Base-by-base conservation (phyloP, 2,888 invertebrate species). In the Ganaspis brasiliensis region DNA sequence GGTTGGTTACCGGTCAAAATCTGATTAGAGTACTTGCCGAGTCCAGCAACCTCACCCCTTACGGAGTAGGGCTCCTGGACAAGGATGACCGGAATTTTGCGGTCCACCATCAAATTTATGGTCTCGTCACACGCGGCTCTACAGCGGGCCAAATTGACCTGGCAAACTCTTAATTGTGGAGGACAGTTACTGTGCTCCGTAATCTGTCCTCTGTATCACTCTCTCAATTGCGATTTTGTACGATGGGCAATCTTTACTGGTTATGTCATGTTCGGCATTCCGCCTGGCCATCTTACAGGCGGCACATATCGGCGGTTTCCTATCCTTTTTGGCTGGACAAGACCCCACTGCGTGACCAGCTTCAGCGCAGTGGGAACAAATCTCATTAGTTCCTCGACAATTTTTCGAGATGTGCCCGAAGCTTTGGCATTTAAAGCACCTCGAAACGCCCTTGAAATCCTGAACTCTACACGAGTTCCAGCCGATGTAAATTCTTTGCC, bases 371-470 rank as follows among this genome's bases (percentile, higher is more conserved):
- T 81, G 78, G 0, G 74, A 57, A 67, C 82, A 83, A 0, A 45
- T 59, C 8, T 1, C 6, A 3, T 59, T 74, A 8, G 70, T 75
- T 19, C 45, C 63, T 57, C 16, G 78, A 16, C 80, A 79, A 71
- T 73, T 9, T 52, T 78, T 74, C 2, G 75, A 21, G 0, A 77
- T 72, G 45, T 84, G 83, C 0, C 82, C 81, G 24, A 63, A 80
- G 1, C n/a, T 19, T 12, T 84, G 81, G 31, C 82, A 84, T 59
- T 79, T 81, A 56, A 59, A 83, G 70, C 85, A 85, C 49, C 79
- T 73, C 0, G 82, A 73, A 0, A 78, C 55, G 0, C 49, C 55
- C 0, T 77, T 24, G 26, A 63, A 80, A 71, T 84, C 82, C 6
- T 59, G 24, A 0, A 82, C 56, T 35, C 74, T 56, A 55, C 81